Evolutionary conservation across 2,113 vertebrate species (phyloP), one percentile per base, ranked within the genome.

Genomic region (Panthera tigris): DNA sequence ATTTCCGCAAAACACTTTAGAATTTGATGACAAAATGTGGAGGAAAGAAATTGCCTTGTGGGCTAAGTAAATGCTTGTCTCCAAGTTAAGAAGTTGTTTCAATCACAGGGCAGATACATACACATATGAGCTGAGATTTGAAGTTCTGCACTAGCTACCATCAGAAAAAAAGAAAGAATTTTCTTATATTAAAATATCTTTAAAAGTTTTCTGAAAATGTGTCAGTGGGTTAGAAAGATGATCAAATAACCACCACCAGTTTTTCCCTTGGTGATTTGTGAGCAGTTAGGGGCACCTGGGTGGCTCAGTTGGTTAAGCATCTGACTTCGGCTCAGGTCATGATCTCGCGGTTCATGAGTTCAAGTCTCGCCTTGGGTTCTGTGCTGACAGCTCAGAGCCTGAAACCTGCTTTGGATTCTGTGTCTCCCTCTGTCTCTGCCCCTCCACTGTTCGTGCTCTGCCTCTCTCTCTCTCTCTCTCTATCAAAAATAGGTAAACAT

Each of bases 131-230:
- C 48, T 84, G 55, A 87, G 33, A 71, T 39, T 39, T 55, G 15
- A 90, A 61, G 39, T 63, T 63, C 29, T 39, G 18, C 7, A 1
- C 33, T n/a, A 81, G 39, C 45, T 50, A 18, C 1, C 11, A 16
- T 39, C 9, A 78, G 41, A 33, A 65, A 21, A 50, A 61, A 39
- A 45, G 13, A 76, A 76, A n/a, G 15, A n/a, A 7, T 65, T 52
- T 71, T 84, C 45, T 39, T 39, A 12, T 61, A 27, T 66, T 87
- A 76, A 92, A 71, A 76, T 52, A 31, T 31, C 25, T 87, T 92
- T 66, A 27, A 52, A 97, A 92, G 23, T 97, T 95, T 91, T 81
- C 61, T 73, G 66, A 71, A 91, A 80, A 73, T 61, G 3, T 76
- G 13, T 68, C 14, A 91, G 0, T 86, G n/a, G 29, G n/a, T 92